Conservation (phyloP, 2,113 vertebrate genomes). For the Xerus inauris region DNA sequence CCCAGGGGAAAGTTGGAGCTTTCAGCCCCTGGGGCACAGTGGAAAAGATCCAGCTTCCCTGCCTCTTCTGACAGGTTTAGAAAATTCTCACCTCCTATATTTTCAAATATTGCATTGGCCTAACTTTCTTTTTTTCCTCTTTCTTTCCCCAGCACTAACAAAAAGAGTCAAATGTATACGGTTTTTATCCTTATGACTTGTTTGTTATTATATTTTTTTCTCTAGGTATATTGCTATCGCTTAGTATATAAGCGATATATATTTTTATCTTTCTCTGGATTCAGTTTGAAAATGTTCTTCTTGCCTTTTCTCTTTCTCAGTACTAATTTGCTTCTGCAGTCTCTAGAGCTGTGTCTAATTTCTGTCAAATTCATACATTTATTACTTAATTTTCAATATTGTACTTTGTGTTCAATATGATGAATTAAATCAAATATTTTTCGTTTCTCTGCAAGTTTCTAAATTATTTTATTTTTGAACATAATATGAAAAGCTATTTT, state of each 20-base stretch:
- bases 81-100: background rate
- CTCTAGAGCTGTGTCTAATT: background rate
- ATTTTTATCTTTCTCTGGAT: too few species aligned
- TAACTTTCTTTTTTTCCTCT: background rate
- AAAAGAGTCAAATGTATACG: too few species aligned
- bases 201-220: too few species aligned
- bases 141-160: too few species aligned
- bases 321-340: background rate
- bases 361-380: background rate
- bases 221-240: background rate
- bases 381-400: background rate
- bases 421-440: background rate
- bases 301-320: background rate
- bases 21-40: too few species aligned
- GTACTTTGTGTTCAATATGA: background rate
- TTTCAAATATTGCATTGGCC: background rate
- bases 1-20: too few species aligned
- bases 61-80: background rate
- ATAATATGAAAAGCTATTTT: background rate
- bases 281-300: background rate
- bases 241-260: too few species aligned
- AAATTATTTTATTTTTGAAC: background rate
- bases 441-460: background rate
- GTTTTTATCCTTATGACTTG: too few species aligned
- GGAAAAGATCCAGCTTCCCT: too few species aligned